Evolutionary conservation across 1,140 invertebrate genomes (phyloP), one percentile per base, ranked within the genome.

Genomic region (Drosophila takahashii): DNA sequence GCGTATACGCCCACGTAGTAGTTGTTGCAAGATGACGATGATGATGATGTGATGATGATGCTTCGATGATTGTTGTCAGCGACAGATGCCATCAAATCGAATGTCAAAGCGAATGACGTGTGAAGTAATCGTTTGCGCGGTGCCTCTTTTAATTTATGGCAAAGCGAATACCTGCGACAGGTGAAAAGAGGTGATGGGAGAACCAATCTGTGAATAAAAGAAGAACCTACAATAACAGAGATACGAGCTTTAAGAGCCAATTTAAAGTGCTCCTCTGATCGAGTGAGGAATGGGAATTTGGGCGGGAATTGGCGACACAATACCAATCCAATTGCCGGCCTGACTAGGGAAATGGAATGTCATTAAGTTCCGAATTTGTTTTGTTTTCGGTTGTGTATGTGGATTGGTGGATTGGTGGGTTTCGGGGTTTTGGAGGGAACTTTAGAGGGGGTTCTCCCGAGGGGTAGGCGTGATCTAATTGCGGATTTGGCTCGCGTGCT

Each of bases 41-140:
- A n/a, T 51, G 15, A 15, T 16, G 26, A 9, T 11, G 47, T 34
- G 60, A 15, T 16, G n/a, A 8, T 48, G 47, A 9, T 16, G 47
- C 15, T 10, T 34, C 44, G 22, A 26, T 50, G 60, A 27, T 66
- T 67, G 62, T 70, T 70, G 51, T 66, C 42, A 32, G 41, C 22
- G 66, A 37, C 66, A 70, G 50, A 70, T 65, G 65, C 65, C 50
- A 32, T 67, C 51, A 39, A 57, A 67, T 67, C 64, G 64, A 66
- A 66, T 67, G 64, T 66, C 64, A 67, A 65, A 51, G 51, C 45
- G 64, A 67, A 66, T 67, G 64, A 67, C 64, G 64, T 67, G 64
- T 37, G 64, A 65, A 66, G 64, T 69, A 70, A 70, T 70, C 64
- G 66, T 32, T 70, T 39, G 32, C 42, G 59, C 36, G 27, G 8